A percentile compares a stretch with the other conserved stretches of the same genome.
phyloP scores from a whole-genome alignment of 2,113 vertebrate genomes.

The Hylia prasina region DNA sequence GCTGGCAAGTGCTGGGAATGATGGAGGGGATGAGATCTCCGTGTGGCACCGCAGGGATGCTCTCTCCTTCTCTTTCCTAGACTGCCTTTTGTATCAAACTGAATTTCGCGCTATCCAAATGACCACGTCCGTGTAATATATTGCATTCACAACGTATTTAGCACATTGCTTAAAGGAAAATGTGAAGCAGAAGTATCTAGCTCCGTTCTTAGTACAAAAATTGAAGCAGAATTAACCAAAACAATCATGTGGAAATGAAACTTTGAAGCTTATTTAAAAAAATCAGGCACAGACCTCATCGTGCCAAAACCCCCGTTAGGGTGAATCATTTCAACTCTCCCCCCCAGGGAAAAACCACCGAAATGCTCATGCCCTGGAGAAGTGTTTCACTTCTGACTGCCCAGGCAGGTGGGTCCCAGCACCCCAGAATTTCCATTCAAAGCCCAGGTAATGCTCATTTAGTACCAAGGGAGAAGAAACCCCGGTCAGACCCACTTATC shows the following conservation, averaged over 20 bases:
- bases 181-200: neutral
- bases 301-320: neutral
- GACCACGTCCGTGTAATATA: accelerated
- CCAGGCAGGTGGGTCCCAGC: neutral
- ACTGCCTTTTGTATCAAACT: accelerated
- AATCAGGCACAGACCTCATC: neutral
- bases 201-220: neutral
- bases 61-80: neutral
- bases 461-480: neutral
- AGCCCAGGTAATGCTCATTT: neutral
- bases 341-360: neutral
- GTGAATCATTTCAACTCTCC: neutral
- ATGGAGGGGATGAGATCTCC: neutral
- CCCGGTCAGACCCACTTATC: neutral
- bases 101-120: neutral
- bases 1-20: neutral
- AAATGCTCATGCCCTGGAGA: neutral
- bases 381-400: neutral
- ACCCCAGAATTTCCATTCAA: neutral
- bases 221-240: neutral
- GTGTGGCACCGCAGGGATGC: accelerated
- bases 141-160: neutral
- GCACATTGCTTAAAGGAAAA: neutral
- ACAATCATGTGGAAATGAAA: slow-evolving; percentile 22
- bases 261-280: neutral